Evolutionary conservation across 2,888 invertebrate species (phyloP).

Genomic region (Stramonita haemastoma): DNA sequence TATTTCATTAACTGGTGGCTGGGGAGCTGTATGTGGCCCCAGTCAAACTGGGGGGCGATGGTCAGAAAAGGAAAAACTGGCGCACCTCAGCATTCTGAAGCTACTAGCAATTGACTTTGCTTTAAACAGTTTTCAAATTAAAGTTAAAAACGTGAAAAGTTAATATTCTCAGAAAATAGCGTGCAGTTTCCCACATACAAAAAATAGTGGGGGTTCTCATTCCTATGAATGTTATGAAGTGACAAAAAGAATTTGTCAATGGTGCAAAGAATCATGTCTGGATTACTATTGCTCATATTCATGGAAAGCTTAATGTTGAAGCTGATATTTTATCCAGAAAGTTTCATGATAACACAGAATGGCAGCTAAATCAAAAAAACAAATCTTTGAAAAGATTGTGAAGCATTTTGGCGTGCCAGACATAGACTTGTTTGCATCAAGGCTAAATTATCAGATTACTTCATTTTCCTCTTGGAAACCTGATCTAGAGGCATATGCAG

Average conservation of each 20-base stretch:
- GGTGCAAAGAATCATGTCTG: background rate
- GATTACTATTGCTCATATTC: background rate
- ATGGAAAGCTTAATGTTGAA: background rate
- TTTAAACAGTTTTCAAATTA: background rate
- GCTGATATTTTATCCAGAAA: background rate
- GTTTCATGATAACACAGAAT: background rate
- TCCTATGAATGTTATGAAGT: background rate
- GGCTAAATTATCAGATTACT: too few species aligned
- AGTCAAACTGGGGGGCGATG: background rate
- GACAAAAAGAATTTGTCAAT: background rate
- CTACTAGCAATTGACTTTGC: background rate
- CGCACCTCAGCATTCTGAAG: background rate
- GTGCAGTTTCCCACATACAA: background rate
- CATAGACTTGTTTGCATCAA: too few species aligned
- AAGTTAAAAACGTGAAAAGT: background rate
- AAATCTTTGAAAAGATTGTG: background rate
- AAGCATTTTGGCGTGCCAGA: background rate
- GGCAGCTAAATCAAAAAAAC: background rate
- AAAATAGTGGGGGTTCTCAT: background rate
- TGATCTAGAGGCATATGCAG: too few species aligned
- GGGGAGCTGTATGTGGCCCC: too few species aligned
- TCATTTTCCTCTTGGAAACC: too few species aligned
- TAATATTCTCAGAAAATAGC: background rate
- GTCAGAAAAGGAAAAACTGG: background rate
- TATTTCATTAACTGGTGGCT: too few species aligned